These are phyloP conservation scores for Sakesphorus luctuosus DNA, from an alignment of 2,113 vertebrate genomes.

Conservation along the genomic window DNA sequence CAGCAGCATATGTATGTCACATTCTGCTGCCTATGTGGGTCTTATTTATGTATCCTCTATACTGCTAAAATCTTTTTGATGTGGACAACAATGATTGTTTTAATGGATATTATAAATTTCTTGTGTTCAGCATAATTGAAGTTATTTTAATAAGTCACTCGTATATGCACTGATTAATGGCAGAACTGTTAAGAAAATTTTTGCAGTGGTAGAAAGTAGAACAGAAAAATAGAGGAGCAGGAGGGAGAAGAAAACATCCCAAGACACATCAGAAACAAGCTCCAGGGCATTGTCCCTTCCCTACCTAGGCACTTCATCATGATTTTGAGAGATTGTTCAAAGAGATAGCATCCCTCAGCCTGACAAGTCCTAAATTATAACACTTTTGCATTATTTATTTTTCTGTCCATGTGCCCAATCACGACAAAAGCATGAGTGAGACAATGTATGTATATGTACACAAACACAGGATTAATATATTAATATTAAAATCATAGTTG, in stretches of 20 bases:
- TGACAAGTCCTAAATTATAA: slow-evolving; percentile 14
- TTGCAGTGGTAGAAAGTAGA: slow-evolving; percentile 36
- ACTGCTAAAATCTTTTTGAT: slow-evolving; percentile 61
- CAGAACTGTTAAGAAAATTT: slow-evolving; percentile 48
- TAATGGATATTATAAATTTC: slow-evolving; percentile 55
- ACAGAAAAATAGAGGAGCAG: neutral
- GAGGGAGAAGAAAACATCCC: neutral
- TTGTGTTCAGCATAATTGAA: slow-evolving; percentile 53
- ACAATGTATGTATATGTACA: neutral
- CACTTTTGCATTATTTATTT: neutral
- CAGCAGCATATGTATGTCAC: neutral
- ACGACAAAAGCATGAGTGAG: neutral
- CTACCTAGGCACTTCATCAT: neutral
- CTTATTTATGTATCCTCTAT: neutral
- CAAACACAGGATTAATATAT: neutral
- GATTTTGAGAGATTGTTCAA: neutral
- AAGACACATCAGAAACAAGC: neutral
- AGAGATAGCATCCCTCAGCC: neutral
- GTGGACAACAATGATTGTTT: slow-evolving; percentile 39
- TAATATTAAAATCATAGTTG: neutral
- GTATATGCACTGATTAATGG: slow-evolving; percentile 3
- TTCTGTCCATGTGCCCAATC: neutral
- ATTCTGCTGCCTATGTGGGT: neutral
- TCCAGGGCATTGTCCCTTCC: neutral
- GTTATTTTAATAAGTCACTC: slow-evolving; percentile 63